Evolutionary conservation across 2,797 vertebrate species (phyloP).

Genomic region (Apodemus agrarius): DNA sequence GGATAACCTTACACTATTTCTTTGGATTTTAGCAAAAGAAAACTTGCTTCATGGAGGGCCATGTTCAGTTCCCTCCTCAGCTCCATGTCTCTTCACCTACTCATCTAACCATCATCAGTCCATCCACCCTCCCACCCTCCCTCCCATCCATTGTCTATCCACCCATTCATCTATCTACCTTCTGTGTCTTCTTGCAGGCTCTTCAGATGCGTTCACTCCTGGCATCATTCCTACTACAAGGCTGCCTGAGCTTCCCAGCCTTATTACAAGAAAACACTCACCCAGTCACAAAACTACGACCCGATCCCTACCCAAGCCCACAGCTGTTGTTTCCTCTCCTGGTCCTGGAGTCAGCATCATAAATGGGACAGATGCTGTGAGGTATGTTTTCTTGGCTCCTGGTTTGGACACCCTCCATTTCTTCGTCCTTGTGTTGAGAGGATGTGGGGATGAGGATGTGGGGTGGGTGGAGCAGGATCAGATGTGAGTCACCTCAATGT

Average conservation of each 20-base stretch:
- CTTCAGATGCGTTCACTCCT: rapidly evolving
- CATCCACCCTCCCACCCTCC: no score
- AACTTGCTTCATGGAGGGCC: not conserved
- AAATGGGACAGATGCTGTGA: not conserved
- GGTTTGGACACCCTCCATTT: not conserved
- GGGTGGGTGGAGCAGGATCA: not conserved
- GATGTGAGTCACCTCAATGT: not conserved
- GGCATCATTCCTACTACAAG: rapidly evolving
- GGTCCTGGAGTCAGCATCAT: not conserved
- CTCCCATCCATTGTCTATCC: no score
- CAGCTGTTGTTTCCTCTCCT: not conserved
- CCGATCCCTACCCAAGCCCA: not conserved
- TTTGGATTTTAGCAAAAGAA: constrained; percentile 29
- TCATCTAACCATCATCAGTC: not conserved
- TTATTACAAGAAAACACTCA: not conserved
- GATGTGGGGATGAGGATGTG: not conserved
- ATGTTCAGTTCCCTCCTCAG: not conserved
- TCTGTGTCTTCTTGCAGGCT: constrained; percentile 42
- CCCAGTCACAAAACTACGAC: not conserved
- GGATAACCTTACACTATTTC: not conserved
- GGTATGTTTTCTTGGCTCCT: constrained; percentile 43
- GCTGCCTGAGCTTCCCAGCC: rapidly evolving
- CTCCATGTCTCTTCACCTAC: not conserved
- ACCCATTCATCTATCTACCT: not conserved
- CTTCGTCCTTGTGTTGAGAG: not conserved